phyloP scores from a whole-genome alignment of 2,888 invertebrate genomes.

The Drosophila anomalipes region DNA sequence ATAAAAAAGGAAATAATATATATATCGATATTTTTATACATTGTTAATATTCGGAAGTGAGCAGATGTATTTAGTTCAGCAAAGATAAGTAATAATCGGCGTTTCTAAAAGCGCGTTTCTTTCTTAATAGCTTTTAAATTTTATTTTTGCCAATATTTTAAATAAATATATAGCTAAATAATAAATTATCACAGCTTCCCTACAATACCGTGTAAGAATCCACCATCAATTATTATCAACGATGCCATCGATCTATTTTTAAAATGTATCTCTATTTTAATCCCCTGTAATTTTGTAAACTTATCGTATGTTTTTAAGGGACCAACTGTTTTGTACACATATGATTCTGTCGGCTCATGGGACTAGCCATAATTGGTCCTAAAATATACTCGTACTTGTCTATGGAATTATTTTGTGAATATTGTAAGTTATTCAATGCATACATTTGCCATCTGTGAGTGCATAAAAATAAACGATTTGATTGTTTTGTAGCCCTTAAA shows the following conservation, averaged over 20 bases:
- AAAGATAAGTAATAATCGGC: too few relatives aligned
- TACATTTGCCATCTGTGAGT: constrained; percentile 22
- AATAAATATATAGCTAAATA: neutral
- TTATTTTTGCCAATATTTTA: neutral
- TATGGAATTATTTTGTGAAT: constrained; percentile 62
- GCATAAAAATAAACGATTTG: constrained; percentile 35
- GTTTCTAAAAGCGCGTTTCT: neutral
- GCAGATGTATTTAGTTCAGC: too few relatives aligned
- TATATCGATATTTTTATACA: neutral
- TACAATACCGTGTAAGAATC: neutral
- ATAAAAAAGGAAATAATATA: neutral
- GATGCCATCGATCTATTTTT: constrained; percentile 3
- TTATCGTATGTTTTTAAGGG: constrained; percentile 23
- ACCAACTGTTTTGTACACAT: constrained; percentile 20
- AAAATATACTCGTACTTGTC: constrained; percentile 58
- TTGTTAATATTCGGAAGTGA: neutral
- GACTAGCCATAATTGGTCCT: constrained; percentile 62
- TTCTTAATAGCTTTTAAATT: neutral
- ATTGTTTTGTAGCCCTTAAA: constrained; percentile 31
- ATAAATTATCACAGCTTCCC: neutral
- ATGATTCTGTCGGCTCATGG: neutral
- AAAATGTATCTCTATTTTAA: neutral
- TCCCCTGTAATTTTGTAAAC: neutral
- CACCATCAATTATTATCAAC: neutral
- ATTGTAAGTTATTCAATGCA: constrained; percentile 55